phyloP scores from a whole-genome alignment of 2,797 vertebrate genomes.

The Botia almorhae region DNA sequence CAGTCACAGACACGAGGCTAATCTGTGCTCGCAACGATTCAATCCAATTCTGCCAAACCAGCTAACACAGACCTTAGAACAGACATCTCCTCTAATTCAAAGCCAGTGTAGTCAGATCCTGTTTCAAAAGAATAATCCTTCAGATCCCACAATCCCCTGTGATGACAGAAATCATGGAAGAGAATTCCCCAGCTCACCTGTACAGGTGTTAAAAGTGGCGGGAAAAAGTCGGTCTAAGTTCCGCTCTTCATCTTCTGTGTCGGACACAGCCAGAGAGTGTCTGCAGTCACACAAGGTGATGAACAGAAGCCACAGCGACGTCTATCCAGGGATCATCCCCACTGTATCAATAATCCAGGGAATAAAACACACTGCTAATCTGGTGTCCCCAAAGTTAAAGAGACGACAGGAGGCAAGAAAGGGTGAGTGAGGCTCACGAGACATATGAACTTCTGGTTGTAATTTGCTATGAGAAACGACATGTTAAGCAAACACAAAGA shows the following conservation, averaged over 20 bases:
- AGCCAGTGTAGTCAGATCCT: slow-evolving; percentile 25
- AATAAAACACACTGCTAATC: slow-evolving; percentile 66
- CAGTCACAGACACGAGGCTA: slow-evolving; percentile 47
- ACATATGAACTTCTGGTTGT: neutral
- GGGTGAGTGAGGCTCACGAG: slow-evolving; percentile 66
- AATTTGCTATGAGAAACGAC: neutral
- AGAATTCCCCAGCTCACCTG: slow-evolving; percentile 11
- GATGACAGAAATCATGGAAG: slow-evolving; percentile 28
- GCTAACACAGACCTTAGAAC: slow-evolving; percentile 12
- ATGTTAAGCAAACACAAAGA: neutral
- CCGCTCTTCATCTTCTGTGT: slow-evolving; percentile 76
- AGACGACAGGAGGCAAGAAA: slow-evolving; percentile 68
- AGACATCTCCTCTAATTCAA: slow-evolving; percentile 37
- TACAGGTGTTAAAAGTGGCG: slow-evolving; percentile 63
- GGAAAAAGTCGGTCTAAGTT: slow-evolving; percentile 74
- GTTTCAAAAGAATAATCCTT: slow-evolving; percentile 35
- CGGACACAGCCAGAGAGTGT: slow-evolving; percentile 72
- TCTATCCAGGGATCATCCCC: slow-evolving; percentile 75
- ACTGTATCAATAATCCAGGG: slow-evolving; percentile 67
- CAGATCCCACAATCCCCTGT: slow-evolving; percentile 32
- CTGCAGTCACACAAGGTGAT: slow-evolving; percentile 70
- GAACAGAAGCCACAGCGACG: slow-evolving; percentile 77
- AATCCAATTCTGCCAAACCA: slow-evolving; percentile 18
- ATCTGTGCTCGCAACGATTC: slow-evolving; percentile 26
- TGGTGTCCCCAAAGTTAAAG: slow-evolving; percentile 69